Conservation (phyloP, 2,797 vertebrate species). For the Thalassophryne amazonica region DNA sequence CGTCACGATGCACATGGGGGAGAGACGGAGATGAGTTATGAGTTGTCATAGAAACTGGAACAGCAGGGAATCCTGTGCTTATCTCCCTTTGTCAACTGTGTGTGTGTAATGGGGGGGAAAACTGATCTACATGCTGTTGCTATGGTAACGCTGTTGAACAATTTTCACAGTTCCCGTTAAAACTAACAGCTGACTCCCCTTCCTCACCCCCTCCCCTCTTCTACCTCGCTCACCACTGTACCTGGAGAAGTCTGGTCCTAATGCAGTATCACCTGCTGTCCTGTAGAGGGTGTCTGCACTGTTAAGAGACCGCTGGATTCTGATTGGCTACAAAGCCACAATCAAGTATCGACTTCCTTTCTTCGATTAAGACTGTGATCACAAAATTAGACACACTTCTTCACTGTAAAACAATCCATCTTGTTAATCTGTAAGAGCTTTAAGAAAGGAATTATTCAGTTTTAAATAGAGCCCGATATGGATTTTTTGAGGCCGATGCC, state of each 20-base stretch:
- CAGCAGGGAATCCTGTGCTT: slow-evolving; percentile 73
- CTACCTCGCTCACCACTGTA: neutral
- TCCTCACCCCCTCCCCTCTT: neutral
- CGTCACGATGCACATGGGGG: slow-evolving; percentile 18
- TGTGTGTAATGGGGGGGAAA: slow-evolving; percentile 32
- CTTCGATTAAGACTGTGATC: no score
- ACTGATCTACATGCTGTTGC: slow-evolving; percentile 68
- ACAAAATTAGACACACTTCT: no score
- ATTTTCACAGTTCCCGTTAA: slow-evolving; percentile 41
- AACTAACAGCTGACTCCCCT: slow-evolving; percentile 31
- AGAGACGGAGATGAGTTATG: slow-evolving; percentile 36
- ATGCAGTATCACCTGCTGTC: no score
- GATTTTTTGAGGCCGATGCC: no score
- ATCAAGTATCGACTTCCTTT: neutral
- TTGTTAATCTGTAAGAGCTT: no score
- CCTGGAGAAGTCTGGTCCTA: no score
- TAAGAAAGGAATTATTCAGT: no score
- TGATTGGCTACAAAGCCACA: neutral
- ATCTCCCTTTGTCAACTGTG: slow-evolving; percentile 55
- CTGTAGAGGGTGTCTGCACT: neutral
- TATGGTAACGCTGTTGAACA: slow-evolving; percentile 51
- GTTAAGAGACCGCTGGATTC: neutral
- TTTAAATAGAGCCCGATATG: no score
- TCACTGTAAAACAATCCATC: no score
- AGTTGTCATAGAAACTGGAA: slow-evolving; percentile 74